Percentiles rank a stretch among this genome's conserved stretches.
phyloP scores from a whole-genome alignment of 1,140 invertebrate species.

The Papilio aristodemus region DNA sequence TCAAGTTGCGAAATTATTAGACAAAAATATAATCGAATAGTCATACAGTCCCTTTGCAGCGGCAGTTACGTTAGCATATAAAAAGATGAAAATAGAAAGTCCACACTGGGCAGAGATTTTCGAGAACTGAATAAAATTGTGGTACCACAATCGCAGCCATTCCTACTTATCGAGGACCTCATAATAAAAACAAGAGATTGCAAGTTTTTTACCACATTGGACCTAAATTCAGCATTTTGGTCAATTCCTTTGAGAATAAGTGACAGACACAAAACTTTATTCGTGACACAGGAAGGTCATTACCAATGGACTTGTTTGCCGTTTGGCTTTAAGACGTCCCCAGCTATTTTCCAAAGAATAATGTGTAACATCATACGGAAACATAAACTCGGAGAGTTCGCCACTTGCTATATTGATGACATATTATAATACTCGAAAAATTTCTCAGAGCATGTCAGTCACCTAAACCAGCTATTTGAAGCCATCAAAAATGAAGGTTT shows the following conservation, averaged over 20 bases:
- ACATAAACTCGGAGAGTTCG: too few species aligned
- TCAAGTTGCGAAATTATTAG: conserved; percentile 2
- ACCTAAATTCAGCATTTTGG: conserved; percentile 9
- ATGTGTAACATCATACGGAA: too few species aligned
- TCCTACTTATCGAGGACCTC: not conserved
- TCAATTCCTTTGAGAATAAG: conserved; percentile 4
- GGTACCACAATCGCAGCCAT: not conserved
- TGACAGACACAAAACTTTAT: not conserved
- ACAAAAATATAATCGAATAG: conserved; percentile 19
- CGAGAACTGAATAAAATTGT: not conserved
- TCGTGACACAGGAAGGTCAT: not conserved
- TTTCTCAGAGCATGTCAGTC: not conserved
- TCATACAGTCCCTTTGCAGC: conserved; percentile 7
- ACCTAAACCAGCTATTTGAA: too few species aligned
- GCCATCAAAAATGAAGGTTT: too few species aligned
- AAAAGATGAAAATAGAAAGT: conserved; percentile 10
- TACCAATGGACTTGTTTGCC: too few species aligned
- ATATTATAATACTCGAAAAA: not conserved
- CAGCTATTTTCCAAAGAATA: too few species aligned
- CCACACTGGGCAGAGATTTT: not conserved
- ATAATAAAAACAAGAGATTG: not conserved
- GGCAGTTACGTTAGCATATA: not conserved
- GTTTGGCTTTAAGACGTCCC: too few species aligned
- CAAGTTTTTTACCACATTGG: not conserved
- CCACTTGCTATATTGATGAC: not conserved